Base-by-base conservation (phyloP, 2,888 invertebrate species). In the Electrophaes corylata region DNA sequence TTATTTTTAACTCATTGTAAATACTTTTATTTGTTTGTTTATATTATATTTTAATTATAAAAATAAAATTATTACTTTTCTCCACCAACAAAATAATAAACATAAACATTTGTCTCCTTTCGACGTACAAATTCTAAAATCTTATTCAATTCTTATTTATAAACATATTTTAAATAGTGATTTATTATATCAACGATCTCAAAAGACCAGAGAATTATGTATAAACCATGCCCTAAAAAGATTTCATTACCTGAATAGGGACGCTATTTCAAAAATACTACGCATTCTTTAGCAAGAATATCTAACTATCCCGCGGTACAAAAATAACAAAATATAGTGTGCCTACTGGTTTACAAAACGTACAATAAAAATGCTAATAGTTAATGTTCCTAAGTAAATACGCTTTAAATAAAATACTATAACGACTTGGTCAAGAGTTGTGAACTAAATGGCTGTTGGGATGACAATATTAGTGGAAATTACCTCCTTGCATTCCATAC, bases 31-130 rank as follows among this genome's bases (percentile, higher is more conserved):
- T 44, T 43, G 23, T 35, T 52, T 23, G 26, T 43, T 37, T 20
- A 16, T 53, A 40, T 4, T 16, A 19, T 16, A 46, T 1, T 40
- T 33, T n/a, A 44, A 19, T 23, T 14, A n/a, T 40, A 43, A 54
- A 46, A 55, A 55, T 51, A 51, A 59, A 55, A 51, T 47, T 43
- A 58, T 18, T 26, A 31, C 29, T 33, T 54, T 35, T 58, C 44
- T 59, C 46, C 35, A 59, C 47, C 41, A 4, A 39, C 48, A 45
- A 50, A 54, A 50, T 49, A 39, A 52, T 41, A 47, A 50, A 54
- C 19, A 50, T 29, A 43, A 45, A 49, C n/a, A 43, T 44, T 44
- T 58, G 52, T 48, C 39, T 44, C 33, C 33, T 37, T 41, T 54
- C 44, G 39, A 39, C 54, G 40, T 46, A 59, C 40, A 20, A 18